Conservation (phyloP, 2,113 vertebrate species). For the Pseudorectes ferrugineus region DNA sequence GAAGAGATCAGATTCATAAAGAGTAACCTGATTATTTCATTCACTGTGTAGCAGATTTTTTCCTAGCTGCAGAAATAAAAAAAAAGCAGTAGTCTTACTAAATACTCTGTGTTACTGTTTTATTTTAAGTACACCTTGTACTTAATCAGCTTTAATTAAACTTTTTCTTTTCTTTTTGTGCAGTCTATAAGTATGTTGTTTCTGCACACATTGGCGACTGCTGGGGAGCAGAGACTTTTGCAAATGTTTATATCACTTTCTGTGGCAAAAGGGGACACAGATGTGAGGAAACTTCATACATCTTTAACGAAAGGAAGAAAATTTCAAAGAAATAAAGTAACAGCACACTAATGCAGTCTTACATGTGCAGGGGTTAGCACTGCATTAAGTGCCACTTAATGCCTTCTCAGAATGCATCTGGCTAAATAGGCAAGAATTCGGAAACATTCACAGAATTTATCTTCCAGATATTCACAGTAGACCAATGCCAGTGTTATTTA, state of each 20-base stretch:
- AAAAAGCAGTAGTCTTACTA: background rate
- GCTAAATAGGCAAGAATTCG: background rate
- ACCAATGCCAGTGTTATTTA: background rate
- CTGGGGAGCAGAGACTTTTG: conserved; percentile 68
- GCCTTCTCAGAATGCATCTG: background rate
- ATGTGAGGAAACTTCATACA: conserved; percentile 42
- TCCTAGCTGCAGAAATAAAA: background rate
- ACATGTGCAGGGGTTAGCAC: background rate
- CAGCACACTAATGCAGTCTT: background rate
- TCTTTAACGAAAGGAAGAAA: conserved; percentile 42
- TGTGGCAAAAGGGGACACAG: conserved; percentile 64
- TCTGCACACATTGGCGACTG: conserved; percentile 34
- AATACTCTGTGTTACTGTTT: background rate
- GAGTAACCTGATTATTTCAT: background rate
- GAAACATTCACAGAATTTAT: background rate
- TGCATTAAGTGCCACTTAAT: background rate
- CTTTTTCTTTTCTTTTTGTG: background rate
- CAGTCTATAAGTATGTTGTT: conserved; percentile 61
- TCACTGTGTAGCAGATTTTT: background rate
- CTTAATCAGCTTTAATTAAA: background rate
- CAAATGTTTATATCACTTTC: conserved; percentile 59
- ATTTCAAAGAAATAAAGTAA: conserved; percentile 67
- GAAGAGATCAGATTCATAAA: background rate
- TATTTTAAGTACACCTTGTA: background rate
- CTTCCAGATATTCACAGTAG: background rate